Base-by-base conservation (phyloP, 2,113 vertebrate species). In the Ceratotherium simum region DNA sequence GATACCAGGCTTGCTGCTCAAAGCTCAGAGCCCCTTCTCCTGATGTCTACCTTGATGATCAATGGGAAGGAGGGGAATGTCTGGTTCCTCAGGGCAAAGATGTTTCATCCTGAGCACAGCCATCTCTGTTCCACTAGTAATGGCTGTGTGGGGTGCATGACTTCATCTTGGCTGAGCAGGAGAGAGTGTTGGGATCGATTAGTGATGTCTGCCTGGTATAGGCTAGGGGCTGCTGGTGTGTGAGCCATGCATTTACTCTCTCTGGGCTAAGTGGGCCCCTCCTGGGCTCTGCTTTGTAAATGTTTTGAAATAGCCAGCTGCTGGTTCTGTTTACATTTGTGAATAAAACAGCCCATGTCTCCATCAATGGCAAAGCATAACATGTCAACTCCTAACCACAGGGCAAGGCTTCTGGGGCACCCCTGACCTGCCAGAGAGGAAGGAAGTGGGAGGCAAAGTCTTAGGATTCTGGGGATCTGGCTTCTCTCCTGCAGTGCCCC, bases 401-500 rank as follows among this genome's bases (percentile, higher is more conserved):
- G 23, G 33, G n/a, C 56, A 31, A 48, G n/a, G 56, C 39, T 56
- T 12, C 33, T 42, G 0, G 0, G 60, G 46, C 51, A 62, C 25
- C 67, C 27, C 14, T 20, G 20, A 17, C 12, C n/a, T 8, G 11
- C 39, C 73, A 1, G 0, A 21, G 31, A 31, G 9, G 75, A 33
- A 75, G 85, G 39, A 56, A 33, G 29, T 5, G 3, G 23, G 23
- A 39, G 12, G 21, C 20, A 8, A 62, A 7, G 64, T 14, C 23
- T 64, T 36, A 60, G n/a, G 72, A 54, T 42, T 33, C 60, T 82
- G 29, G 5, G 64, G 18, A 62, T 20, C 46, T 62, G 84, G 2
- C 56, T 96, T 79, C 62, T 81, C 58, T 97, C 92, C 60, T 76
- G 94, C 97, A 99, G 99, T 99, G 58, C 98, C 99, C 62, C 98